Evolutionary conservation across 2,113 vertebrate genomes (phyloP), one percentile per base, ranked within the genome.

Genomic region (Caretta caretta): DNA sequence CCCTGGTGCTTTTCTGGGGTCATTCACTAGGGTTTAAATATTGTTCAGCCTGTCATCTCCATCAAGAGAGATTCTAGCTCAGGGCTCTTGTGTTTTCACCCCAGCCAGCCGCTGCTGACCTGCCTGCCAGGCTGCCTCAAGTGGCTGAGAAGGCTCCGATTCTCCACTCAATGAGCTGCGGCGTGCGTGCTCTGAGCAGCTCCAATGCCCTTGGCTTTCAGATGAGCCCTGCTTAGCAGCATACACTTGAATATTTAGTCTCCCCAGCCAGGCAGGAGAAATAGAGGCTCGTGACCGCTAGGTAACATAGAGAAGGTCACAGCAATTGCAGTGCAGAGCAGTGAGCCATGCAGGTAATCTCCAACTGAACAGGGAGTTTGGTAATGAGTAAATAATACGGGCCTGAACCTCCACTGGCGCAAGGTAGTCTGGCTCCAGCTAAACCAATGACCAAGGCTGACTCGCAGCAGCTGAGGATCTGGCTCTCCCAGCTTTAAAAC

Each of bases 341-440:
- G 0, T 0, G 62, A 87, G n/a, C 31, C 0, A 0, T 42, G 62
- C 38, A 10, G 46, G 84, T 4, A 22, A 42, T 8, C 5, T 1
- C 17, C 31, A 4, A 42, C 17, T 0, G 1, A 75, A 48, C 3
- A 72, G 3, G 24, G 83, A 80, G 54, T 48, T 89, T 65, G 25
- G 12, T 3, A 24, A 88, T 53, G 29, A 62, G 13, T 9, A 75
- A 59, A 83, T 46, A 31, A 22, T 29, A 27, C 0, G 10, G 22
- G 51, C 2, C 31, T 38, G 27, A 57, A 76, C 2, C 14, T 56
- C 14, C 11, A 2, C 35, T 42, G 80, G 35, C 1, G n/a, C 50
- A 56, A 24, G n/a, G 12, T 19, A 54, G n/a, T n/a, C 12, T 20
- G 25, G 35, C n/a, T 82, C n/a, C 22, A 25, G n/a, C n/a, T 79